Conservation (phyloP, 2,888 invertebrate genomes). For the Rotaria magnacalcarata region DNA sequence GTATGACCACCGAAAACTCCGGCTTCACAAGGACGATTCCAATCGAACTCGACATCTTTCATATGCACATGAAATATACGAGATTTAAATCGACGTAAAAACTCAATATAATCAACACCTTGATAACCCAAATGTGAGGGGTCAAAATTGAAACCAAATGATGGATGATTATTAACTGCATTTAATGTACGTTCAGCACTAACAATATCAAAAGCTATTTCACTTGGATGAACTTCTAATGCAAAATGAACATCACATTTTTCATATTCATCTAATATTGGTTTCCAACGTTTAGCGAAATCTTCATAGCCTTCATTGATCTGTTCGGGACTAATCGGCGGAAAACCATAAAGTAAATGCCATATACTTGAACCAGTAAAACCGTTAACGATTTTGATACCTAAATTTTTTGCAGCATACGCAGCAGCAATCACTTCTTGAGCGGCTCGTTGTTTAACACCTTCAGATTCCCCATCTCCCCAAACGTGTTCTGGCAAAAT, state of each 20-base stretch:
- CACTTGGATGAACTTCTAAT: slow-evolving; percentile 5
- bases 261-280: slow-evolving; percentile 15
- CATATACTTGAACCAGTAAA: slow-evolving; percentile 34
- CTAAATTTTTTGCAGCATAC: slow-evolving; percentile 17
- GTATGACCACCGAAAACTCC: slow-evolving; percentile 24
- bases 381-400: slow-evolving; percentile 2
- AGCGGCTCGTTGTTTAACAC: neutral
- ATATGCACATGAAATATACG: slow-evolving; percentile 29
- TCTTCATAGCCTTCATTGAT: slow-evolving; percentile 15
- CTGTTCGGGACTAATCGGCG: neutral
- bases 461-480: neutral
- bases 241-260: slow-evolving; percentile 35
- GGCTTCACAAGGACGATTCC: slow-evolving; percentile 27
- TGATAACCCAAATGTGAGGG: slow-evolving; percentile 20
- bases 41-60: slow-evolving; percentile 13
- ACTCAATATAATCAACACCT: slow-evolving; percentile 24
- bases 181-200: slow-evolving; percentile 29
- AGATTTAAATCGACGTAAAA: neutral
- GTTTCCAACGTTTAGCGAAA: slow-evolving; percentile 24
- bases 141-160: slow-evolving; percentile 13
- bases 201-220: slow-evolving; percentile 29
- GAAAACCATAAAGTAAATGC: slow-evolving; percentile 29
- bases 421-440: slow-evolving; percentile 7
- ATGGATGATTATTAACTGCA: neutral
- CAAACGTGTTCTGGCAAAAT: slow-evolving; percentile 7